Evolutionary conservation across 23 tunicate genomes (phyloP).

Genomic region (Corella eumyota): DNA sequence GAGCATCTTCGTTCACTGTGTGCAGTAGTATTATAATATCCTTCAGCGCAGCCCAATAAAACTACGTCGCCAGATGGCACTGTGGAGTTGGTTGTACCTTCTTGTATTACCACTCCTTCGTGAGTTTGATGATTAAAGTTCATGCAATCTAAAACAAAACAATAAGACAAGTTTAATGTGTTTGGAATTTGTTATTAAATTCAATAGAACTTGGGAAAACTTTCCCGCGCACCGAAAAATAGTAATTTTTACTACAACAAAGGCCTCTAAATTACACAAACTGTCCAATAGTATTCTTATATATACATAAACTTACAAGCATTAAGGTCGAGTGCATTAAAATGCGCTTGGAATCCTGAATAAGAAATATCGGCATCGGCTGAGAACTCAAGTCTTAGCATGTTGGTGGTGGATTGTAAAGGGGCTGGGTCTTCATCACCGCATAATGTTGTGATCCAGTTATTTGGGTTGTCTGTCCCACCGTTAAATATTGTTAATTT

Average conservation of each 20-base stretch:
- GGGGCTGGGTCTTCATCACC: slow-evolving; percentile 19
- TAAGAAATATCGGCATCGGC: slow-evolving; percentile 22
- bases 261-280: too few species aligned
- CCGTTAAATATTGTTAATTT: slow-evolving; percentile 41
- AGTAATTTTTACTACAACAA: too few species aligned
- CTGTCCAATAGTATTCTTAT: too few species aligned
- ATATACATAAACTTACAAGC: slow-evolving; percentile 38
- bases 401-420: slow-evolving; percentile 27
- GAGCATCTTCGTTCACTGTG: slow-evolving; percentile 31
- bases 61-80: slow-evolving; percentile 30
- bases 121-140: slow-evolving; percentile 31
- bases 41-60: slow-evolving; percentile 38
- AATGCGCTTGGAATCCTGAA: slow-evolving; percentile 35
- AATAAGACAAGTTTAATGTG: too few species aligned
- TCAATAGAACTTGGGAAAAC: too few species aligned
- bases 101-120: slow-evolving; percentile 35
- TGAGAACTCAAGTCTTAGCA: slow-evolving; percentile 44
- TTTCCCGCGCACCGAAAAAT: too few species aligned
- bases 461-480: slow-evolving; percentile 6
- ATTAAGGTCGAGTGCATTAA: slow-evolving; percentile 20
- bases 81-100: slow-evolving; percentile 34
- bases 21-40: slow-evolving; percentile 7
- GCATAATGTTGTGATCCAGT: slow-evolving; percentile 53
- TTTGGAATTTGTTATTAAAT: too few species aligned
- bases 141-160: slow-evolving; percentile 35